Conservation (phyloP, 2,797 vertebrate genomes). For the Megalops cyprinoides region DNA sequence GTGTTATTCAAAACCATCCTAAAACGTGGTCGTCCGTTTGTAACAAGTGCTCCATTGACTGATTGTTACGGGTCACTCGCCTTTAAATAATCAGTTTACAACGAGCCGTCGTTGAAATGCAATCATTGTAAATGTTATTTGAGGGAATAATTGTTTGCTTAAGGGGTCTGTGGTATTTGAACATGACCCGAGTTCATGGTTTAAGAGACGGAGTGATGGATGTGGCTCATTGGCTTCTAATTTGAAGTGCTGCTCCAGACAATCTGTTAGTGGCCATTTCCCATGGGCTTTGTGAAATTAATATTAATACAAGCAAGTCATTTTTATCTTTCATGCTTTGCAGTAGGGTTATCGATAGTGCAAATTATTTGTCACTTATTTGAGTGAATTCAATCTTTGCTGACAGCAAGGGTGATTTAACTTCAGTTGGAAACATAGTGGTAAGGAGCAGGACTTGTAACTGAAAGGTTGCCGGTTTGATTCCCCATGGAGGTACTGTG, state of each 20-base stretch:
- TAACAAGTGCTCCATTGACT: not conserved
- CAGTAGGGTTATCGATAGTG: not conserved
- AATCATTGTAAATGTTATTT: not conserved
- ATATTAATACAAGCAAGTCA: not conserved
- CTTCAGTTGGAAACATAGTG: too few species aligned
- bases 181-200: not conserved
- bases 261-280: too few species aligned
- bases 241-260: too few species aligned
- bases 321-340: not conserved
- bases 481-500: too few species aligned
- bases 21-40: too few species aligned
- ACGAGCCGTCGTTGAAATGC: not conserved
- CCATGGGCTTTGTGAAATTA: too few species aligned
- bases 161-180: not conserved
- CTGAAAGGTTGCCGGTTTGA: too few species aligned
- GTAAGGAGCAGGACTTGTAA: too few species aligned
- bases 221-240: not conserved
- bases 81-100: not conserved
- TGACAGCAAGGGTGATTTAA: too few species aligned
- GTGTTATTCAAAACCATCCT: too few species aligned
- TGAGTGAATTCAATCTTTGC: too few species aligned
- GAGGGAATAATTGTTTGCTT: not conserved
- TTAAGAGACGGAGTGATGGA: not conserved
- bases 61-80: not conserved
- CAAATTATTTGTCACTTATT: not conserved